A percentile compares a stretch with the other conserved stretches of the same genome.
Evolutionary conservation across 64 coral and sea anemone species (phyloP).

Genomic region (Montipora cactus): DNA sequence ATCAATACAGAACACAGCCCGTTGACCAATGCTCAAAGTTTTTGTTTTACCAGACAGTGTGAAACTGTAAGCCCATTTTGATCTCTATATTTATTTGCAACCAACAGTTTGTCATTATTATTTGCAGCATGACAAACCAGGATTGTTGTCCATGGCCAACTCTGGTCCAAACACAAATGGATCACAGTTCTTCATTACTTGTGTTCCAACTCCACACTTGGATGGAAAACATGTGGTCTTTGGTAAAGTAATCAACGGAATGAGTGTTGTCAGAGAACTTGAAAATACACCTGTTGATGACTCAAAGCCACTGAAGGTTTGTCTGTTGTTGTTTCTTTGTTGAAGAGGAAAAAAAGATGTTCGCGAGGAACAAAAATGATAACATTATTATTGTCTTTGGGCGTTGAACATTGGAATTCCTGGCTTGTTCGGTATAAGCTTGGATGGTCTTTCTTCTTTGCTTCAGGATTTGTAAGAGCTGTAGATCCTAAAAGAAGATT

Average conservation of each 20-base stretch:
- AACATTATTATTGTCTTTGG: too few relatives aligned
- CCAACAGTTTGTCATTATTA: not conserved
- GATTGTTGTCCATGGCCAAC: slow-evolving; percentile 96
- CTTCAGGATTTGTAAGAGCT: too few relatives aligned
- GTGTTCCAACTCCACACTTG: slow-evolving; percentile 71
- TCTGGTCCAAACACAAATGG: slow-evolving; percentile 95
- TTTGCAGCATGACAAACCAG: slow-evolving; percentile 83
- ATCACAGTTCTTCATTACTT: slow-evolving; percentile 95
- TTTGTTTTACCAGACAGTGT: too few relatives aligned
- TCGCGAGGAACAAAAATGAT: not conserved
- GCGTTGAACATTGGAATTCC: too few relatives aligned
- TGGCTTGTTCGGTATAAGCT: too few relatives aligned
- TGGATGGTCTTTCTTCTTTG: too few relatives aligned
- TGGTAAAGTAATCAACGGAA: slow-evolving; percentile 90
- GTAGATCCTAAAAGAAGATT: too few relatives aligned
- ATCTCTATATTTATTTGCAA: too few relatives aligned
- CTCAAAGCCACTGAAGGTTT: slow-evolving; percentile 78
- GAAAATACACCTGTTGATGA: slow-evolving; percentile 83
- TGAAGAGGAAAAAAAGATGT: too few relatives aligned
- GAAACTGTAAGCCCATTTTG: too few relatives aligned
- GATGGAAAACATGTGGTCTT: slow-evolving; percentile 99
- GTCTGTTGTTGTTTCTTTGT: not conserved
- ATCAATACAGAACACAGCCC: too few relatives aligned
- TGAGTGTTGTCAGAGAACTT: slow-evolving; percentile 80
- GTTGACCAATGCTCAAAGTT: too few relatives aligned